Conservation (phyloP, 92 coral and sea anemone species). For the Bergia puertoricense region DNA sequence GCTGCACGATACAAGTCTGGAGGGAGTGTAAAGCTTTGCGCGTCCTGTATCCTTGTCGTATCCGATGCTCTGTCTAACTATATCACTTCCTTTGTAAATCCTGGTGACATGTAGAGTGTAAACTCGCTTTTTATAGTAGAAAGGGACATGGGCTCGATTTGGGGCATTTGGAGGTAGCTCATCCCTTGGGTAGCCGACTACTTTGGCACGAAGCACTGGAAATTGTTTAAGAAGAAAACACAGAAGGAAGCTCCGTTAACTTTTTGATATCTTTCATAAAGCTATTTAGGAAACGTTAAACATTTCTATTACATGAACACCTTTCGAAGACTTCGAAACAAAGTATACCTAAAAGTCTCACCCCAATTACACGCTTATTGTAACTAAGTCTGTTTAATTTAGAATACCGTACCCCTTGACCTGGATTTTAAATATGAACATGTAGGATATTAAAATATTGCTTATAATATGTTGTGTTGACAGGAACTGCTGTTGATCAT, state of each 20-base stretch:
- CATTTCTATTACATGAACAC: too few relatives aligned
- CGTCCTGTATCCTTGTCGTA: neutral
- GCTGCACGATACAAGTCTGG: neutral
- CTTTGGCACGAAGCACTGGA: conserved; percentile 19
- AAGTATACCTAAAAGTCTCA: too few relatives aligned
- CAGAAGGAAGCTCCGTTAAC: neutral
- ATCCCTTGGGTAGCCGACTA: neutral
- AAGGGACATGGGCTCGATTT: neutral
- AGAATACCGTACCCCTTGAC: too few relatives aligned
- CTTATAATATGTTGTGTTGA: too few relatives aligned
- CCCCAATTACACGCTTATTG: too few relatives aligned
- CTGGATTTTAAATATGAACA: too few relatives aligned
- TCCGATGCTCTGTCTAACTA: neutral
- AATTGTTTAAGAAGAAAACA: neutral
- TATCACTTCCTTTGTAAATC: neutral
- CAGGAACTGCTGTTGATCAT: too few relatives aligned
- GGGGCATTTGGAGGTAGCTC: conserved; percentile 7
- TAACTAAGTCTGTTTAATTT: too few relatives aligned
- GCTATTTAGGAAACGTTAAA: too few relatives aligned
- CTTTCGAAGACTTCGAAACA: too few relatives aligned
- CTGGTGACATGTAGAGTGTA: neutral
- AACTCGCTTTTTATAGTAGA: neutral
- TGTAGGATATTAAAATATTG: too few relatives aligned
- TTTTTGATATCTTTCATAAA: too few relatives aligned
- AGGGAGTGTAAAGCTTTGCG: neutral